Conservation (phyloP, 2,888 invertebrate genomes). For the Gnatocerus cornutus region DNA sequence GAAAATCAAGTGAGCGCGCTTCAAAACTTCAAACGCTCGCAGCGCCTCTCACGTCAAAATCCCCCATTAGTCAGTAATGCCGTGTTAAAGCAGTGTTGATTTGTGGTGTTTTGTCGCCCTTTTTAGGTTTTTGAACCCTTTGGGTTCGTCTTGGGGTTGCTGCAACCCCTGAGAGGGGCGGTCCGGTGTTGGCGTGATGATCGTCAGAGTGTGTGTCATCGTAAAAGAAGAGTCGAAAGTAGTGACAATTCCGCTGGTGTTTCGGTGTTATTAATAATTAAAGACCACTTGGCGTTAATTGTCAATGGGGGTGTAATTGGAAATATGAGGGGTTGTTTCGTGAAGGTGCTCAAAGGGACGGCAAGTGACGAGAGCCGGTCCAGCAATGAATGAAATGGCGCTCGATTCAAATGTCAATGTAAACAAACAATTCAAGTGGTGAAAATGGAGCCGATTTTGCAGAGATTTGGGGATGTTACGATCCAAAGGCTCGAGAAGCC, state of each 20-base stretch:
- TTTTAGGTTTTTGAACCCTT: conserved; percentile 11
- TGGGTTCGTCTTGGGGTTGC: background rate
- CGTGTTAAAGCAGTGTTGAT: conserved; percentile 15
- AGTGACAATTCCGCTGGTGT: conserved; percentile 9
- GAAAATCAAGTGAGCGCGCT: conserved; percentile 27
- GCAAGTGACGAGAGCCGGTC: conserved; percentile 56
- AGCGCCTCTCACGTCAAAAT: conserved; percentile 24
- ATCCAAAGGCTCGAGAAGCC: conserved; percentile 73
- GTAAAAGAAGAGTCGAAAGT: conserved; percentile 12
- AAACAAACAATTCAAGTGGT: conserved; percentile 55
- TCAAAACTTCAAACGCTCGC: conserved; percentile 3
- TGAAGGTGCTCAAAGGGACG: background rate
- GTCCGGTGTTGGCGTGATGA: conserved; percentile 29
- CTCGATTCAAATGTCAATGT: conserved; percentile 62
- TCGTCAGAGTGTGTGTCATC: conserved; percentile 24
- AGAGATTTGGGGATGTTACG: conserved; percentile 76
- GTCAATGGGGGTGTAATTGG: conserved; percentile 14
- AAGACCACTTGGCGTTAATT: conserved; percentile 9
- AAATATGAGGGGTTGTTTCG: conserved; percentile 12
- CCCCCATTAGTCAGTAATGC: conserved; percentile 20
- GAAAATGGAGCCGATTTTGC: conserved; percentile 73
- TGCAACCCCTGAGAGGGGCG: conserved; percentile 13
- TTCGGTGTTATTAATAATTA: conserved; percentile 21
- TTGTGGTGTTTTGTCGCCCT: conserved; percentile 25
- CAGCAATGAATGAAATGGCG: conserved; percentile 60